Evolutionary conservation across 2,113 vertebrate species (phyloP), one percentile per base, ranked within the genome.

Genomic region (Pomatorhinus ruficollis): DNA sequence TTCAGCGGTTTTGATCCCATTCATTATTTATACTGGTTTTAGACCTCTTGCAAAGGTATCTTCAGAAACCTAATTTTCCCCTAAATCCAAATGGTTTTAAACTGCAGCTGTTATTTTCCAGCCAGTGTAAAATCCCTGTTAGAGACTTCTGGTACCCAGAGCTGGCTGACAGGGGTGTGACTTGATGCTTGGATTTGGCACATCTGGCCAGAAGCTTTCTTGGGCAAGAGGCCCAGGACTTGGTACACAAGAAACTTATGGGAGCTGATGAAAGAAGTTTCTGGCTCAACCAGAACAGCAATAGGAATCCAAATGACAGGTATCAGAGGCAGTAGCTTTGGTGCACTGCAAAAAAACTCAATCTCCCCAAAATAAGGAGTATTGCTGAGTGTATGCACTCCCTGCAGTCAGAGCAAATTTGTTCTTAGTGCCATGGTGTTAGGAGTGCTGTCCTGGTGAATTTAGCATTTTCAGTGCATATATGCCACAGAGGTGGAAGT

Each of bases 181-280:
- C 30, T 45, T 28, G 13, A 28, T 25, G 37, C 49, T 42, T 76
- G 76, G 60, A 24, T 72, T 71, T 54, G 57, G 27, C n/a, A 63
- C 15, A 57, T 31, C 25, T 14, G 15, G 21, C 39, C n/a, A 53
- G 59, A 9, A 63, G 25, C 7, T 78, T 82, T n/a, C 33, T 19
- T 85, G 40, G 37, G 15, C 21, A 59, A 61, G 56, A 92, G 39
- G 25, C 87, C 28, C 39, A 74, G 52, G 25, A 42, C 37, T 18
- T 37, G 13, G 11, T 65, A 18, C 15, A 53, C 0, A 2, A 78
- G 47, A 61, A 77, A 25, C 15, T 30, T 8, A 1, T 0, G 2
- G 35, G 15, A 82, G 31, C 37, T 84, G 60, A 12, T 64, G 60
- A 35, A 22, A 81, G 50, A 47, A 24, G 33, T 50, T 79, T 65